A percentile compares a stretch with the other conserved stretches of the same genome.
phyloP scores from a whole-genome alignment of 64 coral and sea anemone genomes.

The Porites australiensis region DNA sequence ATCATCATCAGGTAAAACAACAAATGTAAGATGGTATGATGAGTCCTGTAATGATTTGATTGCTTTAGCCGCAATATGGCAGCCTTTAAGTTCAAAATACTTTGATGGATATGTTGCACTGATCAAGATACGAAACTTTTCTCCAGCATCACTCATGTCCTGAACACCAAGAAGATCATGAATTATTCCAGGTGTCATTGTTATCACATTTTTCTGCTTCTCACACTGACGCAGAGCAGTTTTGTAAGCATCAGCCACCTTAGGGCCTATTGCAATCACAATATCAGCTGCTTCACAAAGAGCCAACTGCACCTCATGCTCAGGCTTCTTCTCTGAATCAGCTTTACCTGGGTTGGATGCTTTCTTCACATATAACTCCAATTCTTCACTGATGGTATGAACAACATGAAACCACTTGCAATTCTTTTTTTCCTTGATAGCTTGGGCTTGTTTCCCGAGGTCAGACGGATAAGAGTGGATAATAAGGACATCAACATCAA shows the following conservation, averaged over 20 bases:
- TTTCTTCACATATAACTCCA: no score
- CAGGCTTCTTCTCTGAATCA: no score
- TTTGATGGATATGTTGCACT: background rate
- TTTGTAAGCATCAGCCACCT: conserved; percentile 22
- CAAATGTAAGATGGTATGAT: background rate
- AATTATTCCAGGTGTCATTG: background rate
- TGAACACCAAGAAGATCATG: background rate
- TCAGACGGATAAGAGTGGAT: background rate
- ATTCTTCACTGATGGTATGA: no score
- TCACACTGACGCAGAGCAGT: background rate
- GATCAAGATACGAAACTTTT: background rate
- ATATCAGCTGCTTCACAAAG: background rate
- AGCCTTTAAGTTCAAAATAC: conserved; percentile 15
- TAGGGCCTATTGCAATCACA: conserved; percentile 29
- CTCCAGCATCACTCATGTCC: background rate
- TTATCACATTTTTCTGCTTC: background rate
- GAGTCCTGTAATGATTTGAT: background rate
- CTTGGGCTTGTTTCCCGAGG: background rate
- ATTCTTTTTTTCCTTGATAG: background rate
- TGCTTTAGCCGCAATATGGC: conserved; percentile 29
- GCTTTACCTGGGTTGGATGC: no score
- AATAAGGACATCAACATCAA: background rate
- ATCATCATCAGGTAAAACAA: background rate
- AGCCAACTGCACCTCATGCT: background rate
- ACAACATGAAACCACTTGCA: conserved; percentile 39